A percentile compares a stretch with the other conserved stretches of the same genome.
Evolutionary conservation across 1,140 invertebrate genomes (phyloP).

Genomic region (Nixonia krombeini): DNA sequence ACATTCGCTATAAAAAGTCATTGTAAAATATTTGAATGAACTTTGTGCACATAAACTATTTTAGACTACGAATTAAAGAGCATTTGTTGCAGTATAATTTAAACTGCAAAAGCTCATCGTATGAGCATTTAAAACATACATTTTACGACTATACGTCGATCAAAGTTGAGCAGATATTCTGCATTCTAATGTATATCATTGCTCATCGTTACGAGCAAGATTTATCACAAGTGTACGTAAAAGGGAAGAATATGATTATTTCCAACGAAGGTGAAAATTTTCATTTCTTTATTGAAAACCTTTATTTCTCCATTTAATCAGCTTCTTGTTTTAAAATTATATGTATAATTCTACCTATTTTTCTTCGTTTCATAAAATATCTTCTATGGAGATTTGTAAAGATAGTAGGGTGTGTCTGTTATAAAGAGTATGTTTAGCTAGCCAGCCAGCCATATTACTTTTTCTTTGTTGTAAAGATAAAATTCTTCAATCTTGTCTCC

Average conservation of each 20-base stretch:
- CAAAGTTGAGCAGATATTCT: no score
- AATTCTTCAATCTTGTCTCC: neutral
- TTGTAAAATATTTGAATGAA: conserved; percentile 5
- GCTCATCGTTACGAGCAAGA: conserved; percentile 24
- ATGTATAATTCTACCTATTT: conserved; percentile 39
- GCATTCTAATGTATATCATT: conserved; percentile 28
- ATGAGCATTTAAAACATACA: conserved; percentile 16
- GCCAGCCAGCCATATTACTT: conserved; percentile 31
- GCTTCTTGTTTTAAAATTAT: conserved; percentile 44
- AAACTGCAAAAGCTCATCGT: neutral
- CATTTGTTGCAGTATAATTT: conserved; percentile 24
- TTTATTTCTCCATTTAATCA: conserved; percentile 23
- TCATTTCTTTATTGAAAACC: conserved; percentile 36
- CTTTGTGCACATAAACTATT: conserved; percentile 17
- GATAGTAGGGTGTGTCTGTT: conserved; percentile 21
- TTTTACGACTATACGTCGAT: conserved; percentile 1
- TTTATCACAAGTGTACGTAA: conserved; percentile 36
- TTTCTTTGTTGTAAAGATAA: conserved; percentile 5
- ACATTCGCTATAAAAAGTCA: conserved; percentile 13
- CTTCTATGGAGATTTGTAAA: conserved; percentile 34
- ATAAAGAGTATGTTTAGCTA: conserved; percentile 30
- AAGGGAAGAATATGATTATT: conserved; percentile 43
- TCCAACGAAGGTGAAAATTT: conserved; percentile 44
- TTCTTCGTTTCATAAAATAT: conserved; percentile 52
- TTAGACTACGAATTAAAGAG: conserved; percentile 19